Conservation (phyloP, 2,888 invertebrate genomes). For the Rambutsinella grinnellia region DNA sequence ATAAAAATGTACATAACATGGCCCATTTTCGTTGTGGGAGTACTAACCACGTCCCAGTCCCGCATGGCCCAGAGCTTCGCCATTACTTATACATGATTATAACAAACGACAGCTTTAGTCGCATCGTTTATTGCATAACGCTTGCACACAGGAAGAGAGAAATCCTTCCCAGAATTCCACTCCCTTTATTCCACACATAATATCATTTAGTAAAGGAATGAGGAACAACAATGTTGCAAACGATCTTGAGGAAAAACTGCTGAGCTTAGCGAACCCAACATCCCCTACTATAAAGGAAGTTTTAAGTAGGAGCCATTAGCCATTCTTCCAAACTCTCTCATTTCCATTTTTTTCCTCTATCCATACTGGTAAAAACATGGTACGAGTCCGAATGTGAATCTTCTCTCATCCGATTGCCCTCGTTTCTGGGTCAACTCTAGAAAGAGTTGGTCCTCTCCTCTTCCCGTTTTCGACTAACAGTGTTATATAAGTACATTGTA, state of each 20-base stretch:
- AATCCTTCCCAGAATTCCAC: neutral
- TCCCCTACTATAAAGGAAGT: neutral
- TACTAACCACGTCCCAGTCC: constrained; percentile 3
- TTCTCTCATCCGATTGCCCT: constrained; percentile 45
- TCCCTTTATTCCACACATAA: neutral
- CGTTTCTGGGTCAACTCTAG: constrained; percentile 51
- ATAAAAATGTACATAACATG: constrained; percentile 17
- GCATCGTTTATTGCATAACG: neutral
- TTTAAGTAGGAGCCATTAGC: constrained; percentile 5
- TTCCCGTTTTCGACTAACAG: neutral
- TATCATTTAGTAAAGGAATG: neutral
- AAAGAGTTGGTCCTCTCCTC: neutral
- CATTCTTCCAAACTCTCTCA: neutral
- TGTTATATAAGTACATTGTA: constrained; percentile 3
- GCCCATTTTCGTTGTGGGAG: constrained; percentile 31
- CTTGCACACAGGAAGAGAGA: neutral
- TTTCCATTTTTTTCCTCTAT: neutral
- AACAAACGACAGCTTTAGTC: neutral
- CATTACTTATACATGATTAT: neutral
- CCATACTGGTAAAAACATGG: constrained; percentile 8
- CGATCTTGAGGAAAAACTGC: neutral
- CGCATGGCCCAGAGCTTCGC: too few relatives aligned
- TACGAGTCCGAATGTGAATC: constrained; percentile 22
- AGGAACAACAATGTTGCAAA: neutral
- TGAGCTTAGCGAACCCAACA: neutral